A percentile compares a stretch with the other conserved stretches of the same genome.
Conservation (phyloP, 1,140 invertebrate species). For the Paraescarpia echinospica region DNA sequence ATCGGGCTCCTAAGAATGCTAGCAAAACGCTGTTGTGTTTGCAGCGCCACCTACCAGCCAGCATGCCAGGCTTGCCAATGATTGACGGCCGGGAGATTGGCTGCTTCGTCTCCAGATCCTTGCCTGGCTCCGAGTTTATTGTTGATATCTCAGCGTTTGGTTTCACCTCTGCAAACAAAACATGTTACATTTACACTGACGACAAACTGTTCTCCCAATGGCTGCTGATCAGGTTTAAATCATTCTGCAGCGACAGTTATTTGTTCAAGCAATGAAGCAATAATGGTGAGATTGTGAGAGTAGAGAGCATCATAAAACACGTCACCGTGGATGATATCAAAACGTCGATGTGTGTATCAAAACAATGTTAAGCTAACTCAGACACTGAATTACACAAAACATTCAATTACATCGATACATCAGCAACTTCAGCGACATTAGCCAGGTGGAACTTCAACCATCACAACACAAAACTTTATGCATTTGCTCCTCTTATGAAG, state of each 20-base stretch:
- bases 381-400: not conserved
- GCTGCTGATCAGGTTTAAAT: not conserved
- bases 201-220: not conserved
- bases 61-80: conserved; percentile 90
- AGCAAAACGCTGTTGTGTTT: too few species aligned
- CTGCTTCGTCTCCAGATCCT: not conserved
- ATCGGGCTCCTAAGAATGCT: too few species aligned
- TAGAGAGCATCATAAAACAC: not conserved
- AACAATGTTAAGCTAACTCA: not conserved
- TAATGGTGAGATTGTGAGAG: not conserved
- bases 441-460: too few species aligned
- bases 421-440: not conserved
- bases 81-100: conserved; percentile 67
- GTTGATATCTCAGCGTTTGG: not conserved
- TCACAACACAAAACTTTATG: too few species aligned
- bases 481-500: too few species aligned
- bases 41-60: conserved; percentile 73
- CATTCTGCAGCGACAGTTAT: not conserved
- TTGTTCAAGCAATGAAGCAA: not conserved
- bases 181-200: not conserved
- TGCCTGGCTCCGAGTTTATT: not conserved
- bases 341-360: not conserved
- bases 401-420: not conserved
- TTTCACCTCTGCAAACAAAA: not conserved
- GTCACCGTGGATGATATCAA: not conserved